A percentile compares a stretch with the other conserved stretches of the same genome.
Conservation (phyloP, 1,140 invertebrate genomes). For the Heliconius nattereri region DNA sequence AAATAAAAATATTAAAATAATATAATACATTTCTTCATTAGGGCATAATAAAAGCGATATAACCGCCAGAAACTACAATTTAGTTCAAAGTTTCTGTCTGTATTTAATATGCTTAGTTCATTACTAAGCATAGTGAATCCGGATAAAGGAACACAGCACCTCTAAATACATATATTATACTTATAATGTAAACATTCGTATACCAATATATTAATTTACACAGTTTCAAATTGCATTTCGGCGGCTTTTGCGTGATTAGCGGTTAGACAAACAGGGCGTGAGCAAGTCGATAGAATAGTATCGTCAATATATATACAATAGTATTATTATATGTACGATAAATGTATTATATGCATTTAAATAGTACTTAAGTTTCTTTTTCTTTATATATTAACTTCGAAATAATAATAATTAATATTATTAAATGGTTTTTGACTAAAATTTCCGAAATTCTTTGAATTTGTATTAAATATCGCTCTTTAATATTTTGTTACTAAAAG, state of each 20-base stretch:
- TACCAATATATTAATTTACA: neutral
- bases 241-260: conserved; percentile 13
- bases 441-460: too few relatives aligned
- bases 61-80: neutral
- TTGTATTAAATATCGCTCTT: too few relatives aligned
- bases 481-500: too few relatives aligned
- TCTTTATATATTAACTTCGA: too few relatives aligned
- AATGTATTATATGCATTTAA: too few relatives aligned
- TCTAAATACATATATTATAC: conserved; percentile 1
- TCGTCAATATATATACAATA: neutral
- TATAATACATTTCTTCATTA: neutral
- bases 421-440: too few relatives aligned
- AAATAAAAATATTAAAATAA: too few relatives aligned
- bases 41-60: neutral
- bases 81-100: neutral
- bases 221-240: conserved; percentile 9
- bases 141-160: neutral
- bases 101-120: too few relatives aligned
- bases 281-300: neutral
- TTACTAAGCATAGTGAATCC: neutral
- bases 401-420: too few relatives aligned
- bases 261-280: conserved; percentile 9
- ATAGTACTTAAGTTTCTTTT: too few relatives aligned
- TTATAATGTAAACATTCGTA: neutral
- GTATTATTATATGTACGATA: neutral